A percentile compares a stretch with the other conserved stretches of the same genome.
phyloP scores from a whole-genome alignment of 2,888 invertebrate species.

The Patella ulyssiponensis region DNA sequence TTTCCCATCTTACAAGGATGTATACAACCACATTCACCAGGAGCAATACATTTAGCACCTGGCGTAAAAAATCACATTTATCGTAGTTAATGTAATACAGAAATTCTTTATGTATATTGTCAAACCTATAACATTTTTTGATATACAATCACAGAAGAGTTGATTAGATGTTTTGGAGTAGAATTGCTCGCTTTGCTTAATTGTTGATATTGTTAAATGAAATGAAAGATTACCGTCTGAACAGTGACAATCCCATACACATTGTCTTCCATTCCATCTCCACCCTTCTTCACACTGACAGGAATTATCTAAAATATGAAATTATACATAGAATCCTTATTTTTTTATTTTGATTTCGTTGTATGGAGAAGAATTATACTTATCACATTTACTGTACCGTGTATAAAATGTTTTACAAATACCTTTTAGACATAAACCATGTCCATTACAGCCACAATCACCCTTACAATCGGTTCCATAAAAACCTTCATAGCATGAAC shows the following conservation, averaged over 20 bases:
- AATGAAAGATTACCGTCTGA: background rate
- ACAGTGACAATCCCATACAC: slow-evolving; percentile 1
- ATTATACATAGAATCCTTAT: too few species aligned
- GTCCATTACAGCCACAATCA: background rate
- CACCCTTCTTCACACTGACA: background rate
- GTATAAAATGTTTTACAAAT: too few species aligned
- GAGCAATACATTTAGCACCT: slow-evolving; percentile 48
- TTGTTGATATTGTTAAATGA: too few species aligned
- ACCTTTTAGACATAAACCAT: slow-evolving; percentile 1
- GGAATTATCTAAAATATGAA: background rate
- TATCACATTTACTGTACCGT: too few species aligned
- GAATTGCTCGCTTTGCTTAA: too few species aligned
- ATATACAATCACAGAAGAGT: too few species aligned
- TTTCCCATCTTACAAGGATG: slow-evolving; percentile 46
- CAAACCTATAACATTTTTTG: too few species aligned
- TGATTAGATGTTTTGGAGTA: too few species aligned
- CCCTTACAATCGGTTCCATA: background rate
- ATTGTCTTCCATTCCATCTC: background rate
- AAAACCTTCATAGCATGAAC: background rate
- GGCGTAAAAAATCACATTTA: background rate
- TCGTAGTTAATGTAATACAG: too few species aligned
- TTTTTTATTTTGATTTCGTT: too few species aligned
- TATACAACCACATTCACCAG: slow-evolving; percentile 48
- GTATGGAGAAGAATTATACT: too few species aligned
- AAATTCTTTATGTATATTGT: too few species aligned